These are phyloP conservation scores for Aphelenchoides besseyi DNA, from an alignment of 1,140 invertebrate genomes.

Conservation along the genomic window DNA sequence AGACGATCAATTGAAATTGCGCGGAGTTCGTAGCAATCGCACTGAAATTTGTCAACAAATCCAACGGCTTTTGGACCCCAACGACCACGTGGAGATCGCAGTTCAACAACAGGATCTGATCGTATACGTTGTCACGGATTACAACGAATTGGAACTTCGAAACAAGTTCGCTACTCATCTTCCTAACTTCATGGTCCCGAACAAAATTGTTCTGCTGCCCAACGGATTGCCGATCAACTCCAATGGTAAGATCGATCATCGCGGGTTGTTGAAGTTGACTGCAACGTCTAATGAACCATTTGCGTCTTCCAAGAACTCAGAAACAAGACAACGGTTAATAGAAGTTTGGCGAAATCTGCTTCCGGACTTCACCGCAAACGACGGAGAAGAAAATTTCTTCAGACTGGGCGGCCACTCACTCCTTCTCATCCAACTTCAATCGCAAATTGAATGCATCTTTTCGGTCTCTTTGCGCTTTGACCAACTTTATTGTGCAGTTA, in stretches of 20 bases:
- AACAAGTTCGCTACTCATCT: not conserved
- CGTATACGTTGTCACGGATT: not conserved
- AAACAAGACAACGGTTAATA: not conserved
- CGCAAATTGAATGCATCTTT: conserved; percentile 37
- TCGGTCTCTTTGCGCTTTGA: conserved; percentile 19
- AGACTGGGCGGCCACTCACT: conserved; percentile 43
- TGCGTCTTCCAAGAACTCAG: conserved; percentile 13
- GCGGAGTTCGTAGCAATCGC: conserved; percentile 33
- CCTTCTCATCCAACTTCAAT: conserved; percentile 30
- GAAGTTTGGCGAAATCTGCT: conserved; percentile 13
- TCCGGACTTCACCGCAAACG: not conserved
- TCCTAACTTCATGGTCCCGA: conserved; percentile 22
- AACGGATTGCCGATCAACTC: conserved; percentile 39
- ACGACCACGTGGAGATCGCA: conserved; percentile 17
- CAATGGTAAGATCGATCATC: conserved; percentile 41
- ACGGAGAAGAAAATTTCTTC: conserved; percentile 33
- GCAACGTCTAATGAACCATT: conserved; percentile 1
- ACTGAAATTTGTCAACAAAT: conserved; percentile 24
- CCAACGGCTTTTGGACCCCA: not conserved
- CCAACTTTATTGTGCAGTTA: not conserved
- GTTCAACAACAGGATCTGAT: not conserved
- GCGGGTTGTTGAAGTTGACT: not conserved
- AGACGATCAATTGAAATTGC: conserved; percentile 41
- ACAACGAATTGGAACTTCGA: conserved; percentile 12
- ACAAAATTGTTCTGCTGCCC: not conserved